These are phyloP conservation scores for Melieria picta DNA, from an alignment of 2,888 invertebrate genomes.

Conservation along the genomic window DNA sequence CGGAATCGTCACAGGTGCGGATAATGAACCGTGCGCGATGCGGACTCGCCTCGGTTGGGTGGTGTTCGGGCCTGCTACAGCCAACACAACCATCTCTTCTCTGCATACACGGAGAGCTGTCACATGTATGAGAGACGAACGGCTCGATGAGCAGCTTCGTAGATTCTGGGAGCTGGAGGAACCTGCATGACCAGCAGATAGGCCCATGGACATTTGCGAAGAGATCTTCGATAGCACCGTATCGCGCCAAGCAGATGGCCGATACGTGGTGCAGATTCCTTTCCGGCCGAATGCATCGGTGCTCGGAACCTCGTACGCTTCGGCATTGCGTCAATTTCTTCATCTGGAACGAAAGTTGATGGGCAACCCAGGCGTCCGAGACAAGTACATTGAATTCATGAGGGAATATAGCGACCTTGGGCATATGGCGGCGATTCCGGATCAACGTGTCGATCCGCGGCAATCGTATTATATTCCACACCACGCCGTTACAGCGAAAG, in stretches of 20 bases:
- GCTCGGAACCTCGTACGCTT: not conserved
- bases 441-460: conserved; percentile 12
- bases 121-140: not conserved
- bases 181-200: not conserved
- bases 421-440: conserved; percentile 12
- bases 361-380: not conserved
- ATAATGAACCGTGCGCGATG: conserved; percentile 10
- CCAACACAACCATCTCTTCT: not conserved
- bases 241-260: not conserved
- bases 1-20: conserved; percentile 10
- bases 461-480: conserved; percentile 31
- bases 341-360: conserved; percentile 16
- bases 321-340: conserved; percentile 29
- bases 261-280: conserved; percentile 30
- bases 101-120: not conserved
- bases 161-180: conserved; percentile 28
- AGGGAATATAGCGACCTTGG: conserved; percentile 1
- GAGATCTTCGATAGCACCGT: conserved; percentile 12
- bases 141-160: not conserved
- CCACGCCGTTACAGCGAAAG: conserved; percentile 28
- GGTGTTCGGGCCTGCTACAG: conserved; percentile 27
- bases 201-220: conserved; percentile 8
- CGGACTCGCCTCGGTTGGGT: conserved; percentile 33
- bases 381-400: conserved; percentile 35
- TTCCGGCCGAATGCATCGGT: conserved; percentile 18